Conservation (phyloP, 2,797 vertebrate genomes). For the Syngnathus acus region DNA sequence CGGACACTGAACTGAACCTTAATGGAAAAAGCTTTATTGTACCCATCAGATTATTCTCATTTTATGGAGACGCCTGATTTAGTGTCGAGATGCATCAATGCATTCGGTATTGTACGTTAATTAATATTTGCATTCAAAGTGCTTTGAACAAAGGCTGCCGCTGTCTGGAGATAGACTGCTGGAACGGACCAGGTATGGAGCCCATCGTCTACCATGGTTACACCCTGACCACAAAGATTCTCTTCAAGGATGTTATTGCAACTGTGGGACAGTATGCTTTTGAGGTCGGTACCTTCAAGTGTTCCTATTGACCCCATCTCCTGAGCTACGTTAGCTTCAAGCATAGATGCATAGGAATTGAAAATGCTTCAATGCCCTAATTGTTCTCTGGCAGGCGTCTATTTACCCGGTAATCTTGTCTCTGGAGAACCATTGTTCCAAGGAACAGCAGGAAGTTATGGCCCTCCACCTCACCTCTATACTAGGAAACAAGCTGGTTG, state of each 20-base stretch:
- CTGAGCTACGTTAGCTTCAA: not conserved
- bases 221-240: slow-evolving; percentile 81
- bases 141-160: slow-evolving; percentile 83
- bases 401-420: slow-evolving; percentile 81
- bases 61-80: too few relatives aligned
- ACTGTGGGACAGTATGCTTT: slow-evolving; percentile 78
- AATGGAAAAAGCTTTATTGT: too few relatives aligned
- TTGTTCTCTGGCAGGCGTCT: slow-evolving; percentile 65
- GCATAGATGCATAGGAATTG: too few relatives aligned
- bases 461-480: slow-evolving; percentile 66
- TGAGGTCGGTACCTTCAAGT: slow-evolving; percentile 38
- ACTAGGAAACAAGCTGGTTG: slow-evolving; percentile 73
- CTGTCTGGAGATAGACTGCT: slow-evolving; percentile 87
- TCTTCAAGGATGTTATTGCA: slow-evolving; percentile 77
- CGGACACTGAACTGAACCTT: too few relatives aligned
- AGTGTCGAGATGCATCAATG: too few relatives aligned
- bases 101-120: not conserved
- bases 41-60: too few relatives aligned
- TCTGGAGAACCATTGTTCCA: slow-evolving; percentile 83
- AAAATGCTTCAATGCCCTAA: not conserved
- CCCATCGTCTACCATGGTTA: slow-evolving; percentile 82
- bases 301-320: not conserved
- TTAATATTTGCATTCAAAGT: slow-evolving; percentile 44
- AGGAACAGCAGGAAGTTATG: slow-evolving; percentile 78
- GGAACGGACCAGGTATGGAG: slow-evolving; percentile 76